Evolutionary conservation across 2,888 invertebrate genomes (phyloP).

Genomic region (Melanophora roralis): DNA sequence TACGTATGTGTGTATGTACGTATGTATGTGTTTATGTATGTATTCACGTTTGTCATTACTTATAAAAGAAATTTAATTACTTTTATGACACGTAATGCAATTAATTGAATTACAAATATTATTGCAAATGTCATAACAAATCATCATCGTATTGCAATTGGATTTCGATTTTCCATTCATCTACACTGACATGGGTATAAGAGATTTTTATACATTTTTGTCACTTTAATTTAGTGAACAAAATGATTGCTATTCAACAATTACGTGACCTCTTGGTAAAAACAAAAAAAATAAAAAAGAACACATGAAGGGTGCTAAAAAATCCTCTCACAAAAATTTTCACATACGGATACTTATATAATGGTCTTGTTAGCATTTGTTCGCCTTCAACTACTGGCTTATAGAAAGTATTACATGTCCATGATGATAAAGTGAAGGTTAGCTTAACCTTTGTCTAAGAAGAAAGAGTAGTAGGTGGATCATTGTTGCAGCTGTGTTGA

Average conservation of each 20-base stretch:
- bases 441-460: background rate
- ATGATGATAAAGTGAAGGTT: background rate
- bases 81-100: slow-evolving; percentile 59
- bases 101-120: slow-evolving; percentile 61
- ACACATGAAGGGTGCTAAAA: background rate
- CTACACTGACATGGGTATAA: background rate
- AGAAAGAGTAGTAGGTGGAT: no score
- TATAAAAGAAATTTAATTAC: slow-evolving; percentile 53
- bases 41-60: slow-evolving; percentile 36
- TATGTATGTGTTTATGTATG: slow-evolving; percentile 4
- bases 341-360: slow-evolving; percentile 29
- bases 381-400: background rate
- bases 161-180: slow-evolving; percentile 5
- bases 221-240: slow-evolving; percentile 50
- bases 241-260: slow-evolving; percentile 38
- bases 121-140: slow-evolving; percentile 49
- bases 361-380: slow-evolving; percentile 20
- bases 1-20: background rate
- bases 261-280: slow-evolving; percentile 51
- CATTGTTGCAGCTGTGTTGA: background rate
- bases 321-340: background rate
- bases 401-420: background rate
- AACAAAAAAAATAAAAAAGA: slow-evolving; percentile 3
- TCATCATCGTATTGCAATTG: slow-evolving; percentile 21
- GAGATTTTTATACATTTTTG: slow-evolving; percentile 32